These are phyloP conservation scores for Corythaixoides concolor DNA, from an alignment of 2,113 vertebrate genomes.

Conservation along the genomic window DNA sequence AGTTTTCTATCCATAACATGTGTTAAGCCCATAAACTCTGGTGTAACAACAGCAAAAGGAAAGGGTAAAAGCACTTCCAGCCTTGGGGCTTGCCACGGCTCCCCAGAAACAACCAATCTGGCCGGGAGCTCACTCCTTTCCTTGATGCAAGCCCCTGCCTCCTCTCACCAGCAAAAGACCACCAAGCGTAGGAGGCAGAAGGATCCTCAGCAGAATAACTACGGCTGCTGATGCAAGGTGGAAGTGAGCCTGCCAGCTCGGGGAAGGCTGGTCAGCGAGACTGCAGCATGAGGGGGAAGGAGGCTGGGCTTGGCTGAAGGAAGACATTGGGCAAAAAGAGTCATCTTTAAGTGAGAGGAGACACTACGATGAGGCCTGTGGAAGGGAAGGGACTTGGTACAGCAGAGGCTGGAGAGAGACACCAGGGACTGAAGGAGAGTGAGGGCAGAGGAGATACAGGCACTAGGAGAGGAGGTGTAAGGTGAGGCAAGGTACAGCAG, in stretches of 20 bases:
- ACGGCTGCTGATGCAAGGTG: neutral
- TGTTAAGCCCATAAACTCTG: neutral
- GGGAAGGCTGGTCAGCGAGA: neutral
- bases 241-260: neutral
- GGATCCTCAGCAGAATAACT: neutral
- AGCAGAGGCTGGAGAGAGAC: neutral
- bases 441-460: neutral
- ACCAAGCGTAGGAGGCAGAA: neutral
- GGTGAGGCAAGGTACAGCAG: neutral
- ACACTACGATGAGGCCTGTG: neutral
- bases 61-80: neutral
- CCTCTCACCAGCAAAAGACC: neutral
- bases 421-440: neutral
- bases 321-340: neutral
- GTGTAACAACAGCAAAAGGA: neutral
- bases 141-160: neutral
- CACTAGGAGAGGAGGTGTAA: neutral
- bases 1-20: fast-evolving
- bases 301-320: neutral
- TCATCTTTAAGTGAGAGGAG: neutral
- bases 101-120: neutral
- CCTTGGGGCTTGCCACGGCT: fast-evolving
- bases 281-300: neutral
- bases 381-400: neutral
- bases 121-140: neutral